Conservation (phyloP, 2,888 invertebrate genomes). For the Rhagophthalmus giganteus region DNA sequence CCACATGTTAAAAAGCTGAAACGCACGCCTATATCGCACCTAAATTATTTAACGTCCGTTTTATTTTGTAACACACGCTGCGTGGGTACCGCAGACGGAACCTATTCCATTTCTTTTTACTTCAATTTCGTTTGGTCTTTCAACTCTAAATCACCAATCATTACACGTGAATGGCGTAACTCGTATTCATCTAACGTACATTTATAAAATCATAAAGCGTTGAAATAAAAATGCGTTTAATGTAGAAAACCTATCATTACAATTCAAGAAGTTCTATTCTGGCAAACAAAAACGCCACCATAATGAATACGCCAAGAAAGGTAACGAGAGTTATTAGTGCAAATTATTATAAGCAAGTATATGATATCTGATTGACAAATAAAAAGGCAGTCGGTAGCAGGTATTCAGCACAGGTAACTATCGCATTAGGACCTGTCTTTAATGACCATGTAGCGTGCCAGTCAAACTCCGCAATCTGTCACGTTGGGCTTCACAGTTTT, state of each 20-base stretch:
- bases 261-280: constrained; percentile 15
- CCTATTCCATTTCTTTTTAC: background rate
- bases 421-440: constrained; percentile 24
- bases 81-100: constrained; percentile 2
- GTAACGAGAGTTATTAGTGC: constrained; percentile 23
- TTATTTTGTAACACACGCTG: constrained; percentile 8
- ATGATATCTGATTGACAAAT: constrained; percentile 31
- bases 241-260: constrained; percentile 19
- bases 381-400: constrained; percentile 29
- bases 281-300: constrained; percentile 12
- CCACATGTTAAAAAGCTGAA: too few relatives aligned
- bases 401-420: constrained; percentile 27
- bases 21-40: too few relatives aligned
- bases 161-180: constrained; percentile 9
- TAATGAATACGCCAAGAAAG: constrained; percentile 22
- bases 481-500: constrained; percentile 19
- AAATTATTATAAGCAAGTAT: constrained; percentile 20
- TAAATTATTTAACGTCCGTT: too few relatives aligned
- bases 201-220: constrained; percentile 20
- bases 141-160: constrained; percentile 15
- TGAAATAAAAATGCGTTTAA: constrained; percentile 19
- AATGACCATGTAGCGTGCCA: constrained; percentile 27
- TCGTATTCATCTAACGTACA: constrained; percentile 14
- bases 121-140: constrained; percentile 10
- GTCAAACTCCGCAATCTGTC: constrained; percentile 23